Percentiles rank a stretch among this genome's conserved stretches.
These are phyloP conservation scores for Caenorhabditis imperialis DNA, from an alignment of 2,888 invertebrate genomes.

Conservation along the genomic window DNA sequence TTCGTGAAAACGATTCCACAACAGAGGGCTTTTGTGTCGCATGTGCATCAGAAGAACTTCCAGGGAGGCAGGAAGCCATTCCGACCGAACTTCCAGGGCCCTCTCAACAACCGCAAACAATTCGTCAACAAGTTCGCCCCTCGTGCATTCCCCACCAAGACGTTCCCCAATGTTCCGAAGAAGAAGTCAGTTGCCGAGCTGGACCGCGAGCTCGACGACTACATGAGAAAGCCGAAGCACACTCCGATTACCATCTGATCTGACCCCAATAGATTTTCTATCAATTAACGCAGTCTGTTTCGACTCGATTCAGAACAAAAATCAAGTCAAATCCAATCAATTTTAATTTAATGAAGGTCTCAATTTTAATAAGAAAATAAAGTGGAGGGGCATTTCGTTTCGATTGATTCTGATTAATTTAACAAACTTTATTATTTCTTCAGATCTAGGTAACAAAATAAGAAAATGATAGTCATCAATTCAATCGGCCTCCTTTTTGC, in stretches of 20 bases:
- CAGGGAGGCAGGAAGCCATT: too few relatives aligned
- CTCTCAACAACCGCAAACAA: not conserved
- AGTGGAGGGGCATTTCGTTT: too few relatives aligned
- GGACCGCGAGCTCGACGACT: slow-evolving; percentile 67
- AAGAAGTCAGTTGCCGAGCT: slow-evolving; percentile 63
- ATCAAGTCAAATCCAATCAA: too few relatives aligned
- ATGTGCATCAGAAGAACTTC: not conserved
- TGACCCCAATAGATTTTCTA: too few relatives aligned
- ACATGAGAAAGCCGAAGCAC: slow-evolving; percentile 66
- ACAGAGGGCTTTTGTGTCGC: too few relatives aligned
- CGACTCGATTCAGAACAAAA: too few relatives aligned
- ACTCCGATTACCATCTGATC: slow-evolving; percentile 50
- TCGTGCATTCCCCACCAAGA: not conserved
- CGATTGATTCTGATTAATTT: too few relatives aligned
- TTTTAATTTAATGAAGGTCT: too few relatives aligned
- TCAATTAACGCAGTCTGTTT: too few relatives aligned
- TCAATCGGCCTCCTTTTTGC: not conserved
- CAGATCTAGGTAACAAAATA: not conserved
- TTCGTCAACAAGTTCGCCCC: too few relatives aligned
- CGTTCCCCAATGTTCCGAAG: slow-evolving; percentile 12
- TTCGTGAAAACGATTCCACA: slow-evolving; percentile 34
- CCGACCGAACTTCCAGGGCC: slow-evolving; percentile 1
- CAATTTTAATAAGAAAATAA: too few relatives aligned
- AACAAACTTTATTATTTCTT: too few relatives aligned
- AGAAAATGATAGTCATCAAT: not conserved